Base-by-base conservation (phyloP, 1,140 invertebrate species). In the Ostrea edulis region DNA sequence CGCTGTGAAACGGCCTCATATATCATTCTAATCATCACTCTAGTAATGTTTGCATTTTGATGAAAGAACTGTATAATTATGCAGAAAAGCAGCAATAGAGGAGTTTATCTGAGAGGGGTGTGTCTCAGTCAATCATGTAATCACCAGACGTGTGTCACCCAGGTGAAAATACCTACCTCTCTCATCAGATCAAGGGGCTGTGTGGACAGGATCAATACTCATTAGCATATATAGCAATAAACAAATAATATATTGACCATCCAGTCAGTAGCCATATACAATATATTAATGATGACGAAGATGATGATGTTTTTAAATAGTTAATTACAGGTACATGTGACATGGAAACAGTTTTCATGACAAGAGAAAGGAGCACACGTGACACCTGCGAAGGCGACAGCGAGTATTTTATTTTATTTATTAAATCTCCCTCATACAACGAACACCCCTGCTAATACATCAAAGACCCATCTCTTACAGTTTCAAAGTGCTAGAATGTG, bases 81-180 rank as follows among this genome's bases (percentile, higher is more conserved):
- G 25, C 29, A 77, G 29, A 77, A 25, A 77, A 77, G 68, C 68
- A 77, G 55, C 35, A 17, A 20, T 44, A 62, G 58, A 77, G 25
- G 68, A 29, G 68, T 35, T 4, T 77, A 11, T 77, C 68, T 44
- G 35, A 25, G 29, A 12, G 29, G 25, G 35, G 35, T 44, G 35
- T 77, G 68, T 29, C 22, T 77, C 68, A 77, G 68, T 14, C 22
- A 77, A 29, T 14, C 68, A 0, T 14, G 3, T 35, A 44, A 44
- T 77, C 68, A 77, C 68, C 68, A 77, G 68, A 44, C 25, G 29
- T 77, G 68, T 12, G 29, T 77, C 29, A 77, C 68, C 29, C 22
- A 77, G 68, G 68, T 77, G 68, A 11, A 14, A 9, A 4, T 77
- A 77, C 68, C 68, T 77, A 77, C 68, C 68, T 77, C 25, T 77